Base-by-base conservation (phyloP, 1,140 invertebrate genomes). In the Aphis gossypii region DNA sequence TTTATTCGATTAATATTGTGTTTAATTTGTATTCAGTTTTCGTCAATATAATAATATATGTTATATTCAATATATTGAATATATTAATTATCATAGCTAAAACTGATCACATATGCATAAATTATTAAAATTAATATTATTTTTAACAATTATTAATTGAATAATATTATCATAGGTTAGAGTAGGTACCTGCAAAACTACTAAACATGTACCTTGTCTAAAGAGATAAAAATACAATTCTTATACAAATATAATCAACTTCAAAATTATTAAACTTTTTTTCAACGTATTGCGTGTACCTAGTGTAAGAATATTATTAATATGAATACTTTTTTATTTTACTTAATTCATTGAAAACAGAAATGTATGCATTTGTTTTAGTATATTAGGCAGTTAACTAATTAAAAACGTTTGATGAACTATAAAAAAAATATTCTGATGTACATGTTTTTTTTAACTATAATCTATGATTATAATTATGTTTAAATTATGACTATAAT, bases 51-150 rank as follows among this genome's bases (percentile, higher is more conserved):
- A n/a, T n/a, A n/a, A 35, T 35, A 35, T 35, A 35, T 35, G 35
- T 35, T 35, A 35, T 35, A 35, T 35, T 35, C 35, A 35, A 35
- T 35, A 76, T 76, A 76, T 76, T 30, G 3, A 60, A 60, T 30
- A 60, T 30, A 30, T 11, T 41, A 41, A 41, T n/a, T 68, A n/a
- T 68, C 60, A n/a, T n/a, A 5, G n/a, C 30, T 76, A n/a, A 76
- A 76, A 18, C 60, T n/a, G 60, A 76, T 76, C n/a, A 76, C 1
- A 76, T 76, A n/a, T 76, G 5, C 30, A 76, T 76, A 30, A n/a
- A 76, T 76, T 76, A 76, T 76, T 76, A n/a, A n/a, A 76, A 68
- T 68, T 21, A 68, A 68, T 41, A 68, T 68, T n/a, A 68, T 68
- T 68, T 51, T 68, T 68, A 68, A 68, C 30, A 18, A 30, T 68